Evolutionary conservation across 2,113 vertebrate genomes (phyloP).

Genomic region (Coryphaenoides rupestris): DNA sequence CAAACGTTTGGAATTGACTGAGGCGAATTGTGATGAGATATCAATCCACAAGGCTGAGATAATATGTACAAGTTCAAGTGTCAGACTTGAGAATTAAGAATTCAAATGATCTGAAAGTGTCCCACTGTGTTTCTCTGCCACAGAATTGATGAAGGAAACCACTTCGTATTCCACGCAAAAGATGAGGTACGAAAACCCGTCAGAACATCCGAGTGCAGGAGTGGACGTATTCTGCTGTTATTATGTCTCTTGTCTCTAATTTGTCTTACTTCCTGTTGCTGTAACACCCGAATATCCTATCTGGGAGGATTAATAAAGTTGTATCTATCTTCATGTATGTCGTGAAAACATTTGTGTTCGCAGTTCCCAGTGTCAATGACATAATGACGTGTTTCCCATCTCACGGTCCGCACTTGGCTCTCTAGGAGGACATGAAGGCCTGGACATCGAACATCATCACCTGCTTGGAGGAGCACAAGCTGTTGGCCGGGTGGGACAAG

Average conservation of each 20-base stretch:
- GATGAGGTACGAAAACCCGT: constrained; percentile 81
- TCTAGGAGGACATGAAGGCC: constrained; percentile 71
- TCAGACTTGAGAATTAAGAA: too few relatives aligned
- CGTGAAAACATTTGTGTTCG: too few relatives aligned
- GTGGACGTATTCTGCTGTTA: too few relatives aligned
- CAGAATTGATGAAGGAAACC: constrained; percentile 83
- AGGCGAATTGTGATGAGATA: neutral
- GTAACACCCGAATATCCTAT: too few relatives aligned
- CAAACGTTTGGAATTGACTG: neutral
- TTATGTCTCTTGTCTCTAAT: too few relatives aligned
- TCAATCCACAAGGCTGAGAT: too few relatives aligned
- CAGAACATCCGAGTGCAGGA: neutral
- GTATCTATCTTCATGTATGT: too few relatives aligned
- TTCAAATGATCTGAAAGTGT: neutral
- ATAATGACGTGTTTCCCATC: neutral
- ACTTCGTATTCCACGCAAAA: constrained; percentile 90
- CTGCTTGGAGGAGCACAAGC: constrained; percentile 63
- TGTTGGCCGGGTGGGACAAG: constrained; percentile 70
- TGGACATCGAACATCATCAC: constrained; percentile 71
- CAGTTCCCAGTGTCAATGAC: too few relatives aligned
- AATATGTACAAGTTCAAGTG: too few relatives aligned
- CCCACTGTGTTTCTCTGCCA: constrained; percentile 34
- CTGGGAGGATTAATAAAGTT: too few relatives aligned
- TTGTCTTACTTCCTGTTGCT: too few relatives aligned
- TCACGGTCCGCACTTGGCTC: constrained; percentile 8